These are phyloP conservation scores for Luperina nickerlii DNA, from an alignment of 2,888 invertebrate species.

Conservation along the genomic window DNA sequence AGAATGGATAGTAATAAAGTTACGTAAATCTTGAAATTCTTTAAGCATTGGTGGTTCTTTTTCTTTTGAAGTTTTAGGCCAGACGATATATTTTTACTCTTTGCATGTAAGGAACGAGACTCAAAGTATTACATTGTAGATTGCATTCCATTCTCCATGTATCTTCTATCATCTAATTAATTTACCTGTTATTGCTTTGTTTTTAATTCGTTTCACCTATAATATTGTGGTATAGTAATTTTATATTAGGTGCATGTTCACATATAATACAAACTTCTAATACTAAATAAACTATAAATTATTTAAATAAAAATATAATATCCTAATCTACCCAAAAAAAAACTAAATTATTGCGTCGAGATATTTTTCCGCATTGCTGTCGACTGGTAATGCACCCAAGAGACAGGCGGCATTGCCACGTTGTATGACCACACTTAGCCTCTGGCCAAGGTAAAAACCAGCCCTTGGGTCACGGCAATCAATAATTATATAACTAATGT, in stretches of 20 bases:
- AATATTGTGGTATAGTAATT: neutral
- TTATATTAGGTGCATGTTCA: neutral
- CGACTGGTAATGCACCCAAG: too few species aligned
- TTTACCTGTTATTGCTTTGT: neutral
- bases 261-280: neutral
- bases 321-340: too few species aligned
- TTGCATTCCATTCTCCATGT: neutral
- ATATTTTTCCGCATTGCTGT: too few species aligned
- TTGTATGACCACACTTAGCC: too few species aligned
- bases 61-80: neutral
- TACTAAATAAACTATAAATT: too few species aligned
- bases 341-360: too few species aligned
- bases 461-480: too few species aligned
- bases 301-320: too few species aligned
- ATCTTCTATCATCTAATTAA: neutral
- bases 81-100: neutral
- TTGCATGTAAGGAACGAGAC: neutral
- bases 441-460: too few species aligned
- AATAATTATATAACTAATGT: neutral
- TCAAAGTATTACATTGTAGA: neutral
- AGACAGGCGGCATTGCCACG: too few species aligned
- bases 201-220: neutral
- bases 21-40: neutral
- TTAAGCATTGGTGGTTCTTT: neutral
- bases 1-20: slow-evolving; percentile 14